phyloP scores from a whole-genome alignment of 2,113 vertebrate genomes.

The Platycercus adscitus region DNA sequence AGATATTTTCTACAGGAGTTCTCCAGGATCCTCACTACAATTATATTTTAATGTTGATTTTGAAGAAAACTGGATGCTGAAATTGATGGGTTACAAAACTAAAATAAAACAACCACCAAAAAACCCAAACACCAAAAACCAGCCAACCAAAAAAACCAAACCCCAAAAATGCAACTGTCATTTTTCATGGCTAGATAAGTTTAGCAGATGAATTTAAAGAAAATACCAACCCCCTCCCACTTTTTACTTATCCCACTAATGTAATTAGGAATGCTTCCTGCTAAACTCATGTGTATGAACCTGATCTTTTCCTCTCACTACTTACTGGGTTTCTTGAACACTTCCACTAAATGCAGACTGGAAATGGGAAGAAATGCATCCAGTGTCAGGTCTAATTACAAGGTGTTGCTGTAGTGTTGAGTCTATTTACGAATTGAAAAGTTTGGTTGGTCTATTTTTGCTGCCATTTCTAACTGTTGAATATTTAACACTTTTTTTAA shows the following conservation, averaged over 20 bases:
- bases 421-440: background rate
- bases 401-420: background rate
- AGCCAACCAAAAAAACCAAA: background rate
- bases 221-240: background rate
- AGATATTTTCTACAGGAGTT: background rate
- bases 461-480: background rate
- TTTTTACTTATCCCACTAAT: background rate
- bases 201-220: background rate
- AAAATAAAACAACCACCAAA: background rate
- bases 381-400: background rate
- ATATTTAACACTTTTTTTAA: background rate
- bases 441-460: background rate
- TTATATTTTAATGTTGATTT: background rate
- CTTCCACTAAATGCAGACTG: background rate
- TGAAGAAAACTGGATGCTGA: background rate
- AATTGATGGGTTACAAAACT: background rate
- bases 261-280: background rate
- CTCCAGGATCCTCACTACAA: background rate
- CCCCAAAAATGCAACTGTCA: background rate
- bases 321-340: background rate
- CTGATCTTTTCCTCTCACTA: background rate
- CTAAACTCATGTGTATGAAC: background rate
- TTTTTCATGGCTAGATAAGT: background rate
- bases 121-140: background rate
- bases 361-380: background rate